Base-by-base conservation (phyloP, 1,140 invertebrate species). In the Oryctes rhinoceros region DNA sequence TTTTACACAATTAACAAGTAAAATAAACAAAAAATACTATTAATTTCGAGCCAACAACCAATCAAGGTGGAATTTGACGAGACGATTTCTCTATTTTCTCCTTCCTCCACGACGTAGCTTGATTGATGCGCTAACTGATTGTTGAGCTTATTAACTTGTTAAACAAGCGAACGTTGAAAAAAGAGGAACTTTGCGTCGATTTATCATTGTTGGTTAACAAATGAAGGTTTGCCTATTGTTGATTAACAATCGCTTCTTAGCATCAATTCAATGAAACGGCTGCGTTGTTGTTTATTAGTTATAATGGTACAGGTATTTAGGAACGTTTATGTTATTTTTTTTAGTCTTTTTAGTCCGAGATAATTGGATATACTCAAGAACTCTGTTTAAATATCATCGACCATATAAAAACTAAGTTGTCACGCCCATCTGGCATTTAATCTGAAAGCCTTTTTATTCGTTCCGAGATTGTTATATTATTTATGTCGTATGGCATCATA, bases 1-100 rank as follows among this genome's bases (percentile, higher is more conserved):
- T 87, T 87, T 87, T 87, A 87, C 86, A 87, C 86, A 87, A 87
- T 87, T 87, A 87, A 87, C 85, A 87, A 84, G 85, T 84, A 86
- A 86, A 87, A 86, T 85, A 86, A 87, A 86, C 85, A 86, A 87
- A 86, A 87, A 87, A 85, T 82, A 81, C 84, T 84, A 87, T 87
- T 87, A 87, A 87, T 87, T 87, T 84, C 83, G 82, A 81, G 82
- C 83, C 82, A 86, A 86, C 84, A 86, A 86, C 86, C 84, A 86
- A 86, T 86, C 86, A 86, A 84, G 84, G 76, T 79, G 83, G 84
- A 83, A 86, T 86, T 85, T 86, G 85, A 86, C 85, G 81, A 82
- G 81, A 78, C 80, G 81, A 78, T 78, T 81, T 79, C 71, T 78
- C 78, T 78, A 53, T 67, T 65, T 78, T 75, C 67, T 71, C 65